Base-by-base conservation (phyloP, 2,888 invertebrate species). In the Dryococelus australis region DNA sequence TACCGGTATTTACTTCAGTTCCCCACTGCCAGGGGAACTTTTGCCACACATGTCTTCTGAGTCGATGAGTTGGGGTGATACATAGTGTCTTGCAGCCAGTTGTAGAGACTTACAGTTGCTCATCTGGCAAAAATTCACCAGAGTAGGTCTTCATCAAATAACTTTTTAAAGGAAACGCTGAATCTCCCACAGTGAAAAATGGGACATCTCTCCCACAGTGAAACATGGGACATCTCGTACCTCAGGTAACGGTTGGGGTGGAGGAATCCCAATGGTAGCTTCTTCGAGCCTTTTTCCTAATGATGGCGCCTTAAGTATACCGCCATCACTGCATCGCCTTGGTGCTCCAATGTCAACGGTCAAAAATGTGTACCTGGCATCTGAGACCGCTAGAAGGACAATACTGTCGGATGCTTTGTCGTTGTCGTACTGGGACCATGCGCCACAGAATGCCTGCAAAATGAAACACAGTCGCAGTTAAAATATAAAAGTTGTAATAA, bases 281-380 rank as follows among this genome's bases (percentile, higher is more conserved):
- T 89, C 89, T 87, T 85, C 26, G 47, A 90, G 35, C n/a, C n/a
- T n/a, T n/a, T n/a, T n/a, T n/a, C n/a, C n/a, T n/a, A n/a, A n/a
- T n/a, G n/a, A n/a, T n/a, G 87, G 89, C n/a, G 65, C 81, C 87
- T 87, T 83, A 87, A 90, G 90, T 51, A 91, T 87, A 27, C 90
- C 90, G 13, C 91, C 90, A 89, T 91, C 91, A 90, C 90, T 91
- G 88, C 90, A 90, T 87, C 89, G 90, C 10, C 91, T 91, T 88
- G 90, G 90, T 85, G 89, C 89, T 43, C 91, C 91, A 87, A 91
- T 90, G 88, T 91, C 90, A 24, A 90, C 90, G 6, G 47, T 87
- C 80, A 90, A 89, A 86, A 89, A 89, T 20, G 8, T 43, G 43
- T 84, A 84, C 43, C 43, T 47, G 6, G 84, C 84, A 20, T 43